These are phyloP conservation scores for Callyntrura sp. DNA, from an alignment of 2,888 invertebrate genomes.

Conservation along the genomic window DNA sequence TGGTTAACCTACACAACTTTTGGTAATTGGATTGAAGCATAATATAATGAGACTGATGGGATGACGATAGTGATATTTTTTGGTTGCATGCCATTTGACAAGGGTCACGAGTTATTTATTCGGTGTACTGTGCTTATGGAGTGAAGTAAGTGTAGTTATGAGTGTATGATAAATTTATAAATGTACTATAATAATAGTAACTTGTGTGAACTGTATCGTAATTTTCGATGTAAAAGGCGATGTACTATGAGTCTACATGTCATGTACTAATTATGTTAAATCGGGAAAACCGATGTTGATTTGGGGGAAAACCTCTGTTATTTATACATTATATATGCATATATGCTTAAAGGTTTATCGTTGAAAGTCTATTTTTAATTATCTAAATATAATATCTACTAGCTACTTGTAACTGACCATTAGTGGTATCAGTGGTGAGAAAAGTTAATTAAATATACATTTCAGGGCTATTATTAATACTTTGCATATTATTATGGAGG, in stretches of 20 bases:
- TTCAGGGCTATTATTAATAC: neutral
- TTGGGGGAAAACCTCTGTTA: constrained; percentile 48
- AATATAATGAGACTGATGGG: constrained; percentile 74
- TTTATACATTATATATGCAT: neutral
- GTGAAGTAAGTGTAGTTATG: neutral
- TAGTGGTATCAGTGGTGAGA: constrained; percentile 30
- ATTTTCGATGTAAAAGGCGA: neutral
- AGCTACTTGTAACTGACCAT: constrained; percentile 32
- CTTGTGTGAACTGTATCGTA: constrained; percentile 1
- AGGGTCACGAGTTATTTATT: constrained; percentile 61
- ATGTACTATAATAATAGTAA: neutral
- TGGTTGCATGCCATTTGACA: constrained; percentile 70
- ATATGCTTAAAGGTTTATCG: neutral
- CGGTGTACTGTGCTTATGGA: neutral
- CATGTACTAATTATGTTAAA: constrained; percentile 72
- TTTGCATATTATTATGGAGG: constrained; percentile 35
- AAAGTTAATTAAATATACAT: constrained; percentile 51
- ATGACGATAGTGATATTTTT: constrained; percentile 54
- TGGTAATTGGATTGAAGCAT: constrained; percentile 70
- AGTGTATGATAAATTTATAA: neutral
- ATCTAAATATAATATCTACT: neutral
- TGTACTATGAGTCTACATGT: constrained; percentile 41
- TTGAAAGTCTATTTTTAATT: neutral
- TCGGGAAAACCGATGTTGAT: constrained; percentile 63
- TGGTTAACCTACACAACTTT: constrained; percentile 74